These are phyloP conservation scores for Drosophila insularis DNA, from an alignment of 1,140 invertebrate genomes.

Conservation along the genomic window DNA sequence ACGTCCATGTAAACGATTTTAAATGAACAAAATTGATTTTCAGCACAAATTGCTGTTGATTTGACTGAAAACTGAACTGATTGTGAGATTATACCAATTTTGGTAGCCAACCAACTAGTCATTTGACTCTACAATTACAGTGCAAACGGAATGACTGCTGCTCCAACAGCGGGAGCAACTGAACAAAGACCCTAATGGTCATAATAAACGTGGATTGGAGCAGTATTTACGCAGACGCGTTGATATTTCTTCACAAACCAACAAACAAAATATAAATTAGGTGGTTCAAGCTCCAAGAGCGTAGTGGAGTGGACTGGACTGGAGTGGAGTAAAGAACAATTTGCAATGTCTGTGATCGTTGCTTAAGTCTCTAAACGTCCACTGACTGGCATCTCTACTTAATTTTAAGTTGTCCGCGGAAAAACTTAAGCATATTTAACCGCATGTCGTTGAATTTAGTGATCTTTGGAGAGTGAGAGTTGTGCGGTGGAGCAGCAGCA, in stretches of 20 bases:
- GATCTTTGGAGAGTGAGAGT: slow-evolving; percentile 24
- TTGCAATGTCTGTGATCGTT: slow-evolving; percentile 33
- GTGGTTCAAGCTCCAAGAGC: slow-evolving; percentile 28
- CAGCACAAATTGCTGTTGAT: background rate
- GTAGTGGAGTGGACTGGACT: background rate
- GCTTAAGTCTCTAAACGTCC: background rate
- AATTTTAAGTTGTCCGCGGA: slow-evolving; percentile 76
- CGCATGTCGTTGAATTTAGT: slow-evolving; percentile 70
- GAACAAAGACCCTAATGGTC: slow-evolving; percentile 67
- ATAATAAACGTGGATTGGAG: slow-evolving; percentile 74
- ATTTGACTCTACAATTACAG: background rate
- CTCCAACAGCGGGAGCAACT: background rate
- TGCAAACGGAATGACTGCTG: no score
- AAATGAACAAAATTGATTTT: background rate
- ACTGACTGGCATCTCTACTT: slow-evolving; percentile 65
- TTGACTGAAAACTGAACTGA: background rate
- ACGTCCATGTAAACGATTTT: no score
- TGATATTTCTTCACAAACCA: slow-evolving; percentile 57
- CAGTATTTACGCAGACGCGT: slow-evolving; percentile 75
- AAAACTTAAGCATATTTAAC: slow-evolving; percentile 80
- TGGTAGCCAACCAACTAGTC: background rate
- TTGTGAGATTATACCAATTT: background rate
- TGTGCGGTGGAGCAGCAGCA: slow-evolving; percentile 20
- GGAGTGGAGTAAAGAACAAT: slow-evolving; percentile 24
- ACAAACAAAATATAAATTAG: slow-evolving; percentile 80